Conservation (phyloP, 2,888 invertebrate genomes). For the Disparrhopalites patrizii region DNA sequence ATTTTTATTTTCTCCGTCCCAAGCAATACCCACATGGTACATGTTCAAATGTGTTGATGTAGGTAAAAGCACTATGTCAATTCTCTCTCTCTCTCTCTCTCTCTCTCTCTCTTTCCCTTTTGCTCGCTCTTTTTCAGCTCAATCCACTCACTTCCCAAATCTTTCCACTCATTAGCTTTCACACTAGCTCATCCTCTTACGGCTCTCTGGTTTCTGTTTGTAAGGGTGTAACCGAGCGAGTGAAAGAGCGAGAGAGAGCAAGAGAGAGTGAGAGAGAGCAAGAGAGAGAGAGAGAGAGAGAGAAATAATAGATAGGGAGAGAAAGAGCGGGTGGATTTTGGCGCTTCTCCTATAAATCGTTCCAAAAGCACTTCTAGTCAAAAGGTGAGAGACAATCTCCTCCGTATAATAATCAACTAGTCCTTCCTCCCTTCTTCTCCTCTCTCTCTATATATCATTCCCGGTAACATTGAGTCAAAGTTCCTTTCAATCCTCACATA, state of each 20-base stretch:
- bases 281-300: conserved; percentile 13
- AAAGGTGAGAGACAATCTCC: conserved; percentile 24
- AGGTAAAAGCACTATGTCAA: neutral
- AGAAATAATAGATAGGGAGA: too few species aligned
- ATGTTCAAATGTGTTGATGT: too few species aligned
- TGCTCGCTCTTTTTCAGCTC: neutral
- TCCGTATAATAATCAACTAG: too few species aligned
- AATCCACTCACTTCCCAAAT: conserved; percentile 22
- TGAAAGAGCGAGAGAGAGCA: too few species aligned
- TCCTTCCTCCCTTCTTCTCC: conserved; percentile 1
- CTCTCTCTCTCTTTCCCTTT: neutral
- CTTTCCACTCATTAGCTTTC: conserved; percentile 28
- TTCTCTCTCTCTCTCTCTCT: neutral
- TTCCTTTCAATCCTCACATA: too few species aligned
- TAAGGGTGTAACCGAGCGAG: too few species aligned
- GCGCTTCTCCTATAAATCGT: conserved; percentile 21
- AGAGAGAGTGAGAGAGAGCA: too few species aligned
- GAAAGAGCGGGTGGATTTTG: conserved; percentile 17
- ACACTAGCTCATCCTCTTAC: conserved; percentile 16
- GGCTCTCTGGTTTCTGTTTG: too few species aligned
- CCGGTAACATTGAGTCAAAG: too few species aligned
- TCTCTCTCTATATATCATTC: too few species aligned
- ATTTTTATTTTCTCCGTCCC: too few species aligned
- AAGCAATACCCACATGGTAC: too few species aligned
- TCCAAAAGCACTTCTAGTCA: conserved; percentile 12